phyloP scores from a whole-genome alignment of 2,888 invertebrate species.

The Nomada ruficornis region DNA sequence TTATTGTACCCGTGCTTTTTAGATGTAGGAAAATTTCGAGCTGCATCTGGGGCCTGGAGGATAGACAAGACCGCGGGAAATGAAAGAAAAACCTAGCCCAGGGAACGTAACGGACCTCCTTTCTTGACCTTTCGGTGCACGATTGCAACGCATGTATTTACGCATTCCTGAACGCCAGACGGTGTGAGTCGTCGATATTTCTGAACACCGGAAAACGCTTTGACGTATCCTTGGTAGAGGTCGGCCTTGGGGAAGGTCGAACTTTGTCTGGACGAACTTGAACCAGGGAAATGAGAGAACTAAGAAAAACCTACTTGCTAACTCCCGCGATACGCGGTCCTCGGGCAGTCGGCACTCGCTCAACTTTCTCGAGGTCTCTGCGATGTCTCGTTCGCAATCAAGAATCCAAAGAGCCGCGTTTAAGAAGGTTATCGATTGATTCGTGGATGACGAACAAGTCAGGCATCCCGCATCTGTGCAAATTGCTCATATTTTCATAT shows the following conservation, averaged over 20 bases:
- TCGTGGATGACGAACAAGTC: constrained; percentile 23
- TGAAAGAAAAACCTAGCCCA: constrained; percentile 24
- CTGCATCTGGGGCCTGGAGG: no score
- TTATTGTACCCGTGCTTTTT: no score
- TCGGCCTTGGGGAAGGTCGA: constrained; percentile 74
- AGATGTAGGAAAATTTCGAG: no score
- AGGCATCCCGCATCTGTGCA: constrained; percentile 18
- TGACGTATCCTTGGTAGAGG: constrained; percentile 23
- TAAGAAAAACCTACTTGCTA: constrained; percentile 20
- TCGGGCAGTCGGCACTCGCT: constrained; percentile 20
- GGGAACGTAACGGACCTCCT: constrained; percentile 20
- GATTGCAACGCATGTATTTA: constrained; percentile 48
- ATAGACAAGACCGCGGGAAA: no score
- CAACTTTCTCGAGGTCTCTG: background rate
- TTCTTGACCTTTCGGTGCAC: constrained; percentile 56
- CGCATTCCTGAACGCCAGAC: background rate
- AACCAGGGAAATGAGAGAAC: constrained; percentile 44
- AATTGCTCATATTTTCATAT: constrained; percentile 12
- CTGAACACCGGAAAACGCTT: constrained; percentile 59
- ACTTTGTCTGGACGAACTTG: constrained; percentile 56
- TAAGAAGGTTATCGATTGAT: constrained; percentile 21
- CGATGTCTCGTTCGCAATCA: background rate
- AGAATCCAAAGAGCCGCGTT: no score
- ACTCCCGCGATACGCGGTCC: constrained; percentile 34
- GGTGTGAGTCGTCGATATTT: constrained; percentile 18